Evolutionary conservation across 2,888 invertebrate species (phyloP).

Genomic region (Phortica magna): DNA sequence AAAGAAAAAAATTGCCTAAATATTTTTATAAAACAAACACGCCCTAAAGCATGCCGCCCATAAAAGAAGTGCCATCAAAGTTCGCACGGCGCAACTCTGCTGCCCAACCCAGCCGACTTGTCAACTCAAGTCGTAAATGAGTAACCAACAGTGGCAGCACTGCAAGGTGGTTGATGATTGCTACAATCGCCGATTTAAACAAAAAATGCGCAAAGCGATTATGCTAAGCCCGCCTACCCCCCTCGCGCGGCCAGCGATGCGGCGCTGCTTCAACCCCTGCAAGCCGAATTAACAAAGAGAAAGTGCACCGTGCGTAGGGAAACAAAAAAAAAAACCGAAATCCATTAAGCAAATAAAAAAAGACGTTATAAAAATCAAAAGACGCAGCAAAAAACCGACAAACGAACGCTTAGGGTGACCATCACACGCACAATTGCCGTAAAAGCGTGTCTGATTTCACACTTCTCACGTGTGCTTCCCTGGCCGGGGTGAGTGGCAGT

Average conservation of each 20-base stretch:
- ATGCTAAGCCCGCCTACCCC: not conserved
- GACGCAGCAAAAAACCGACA: no score
- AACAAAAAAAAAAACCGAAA: not conserved
- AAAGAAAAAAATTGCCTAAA: slow-evolving; percentile 13
- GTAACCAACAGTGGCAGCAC: not conserved
- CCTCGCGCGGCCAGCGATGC: no score
- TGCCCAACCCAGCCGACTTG: not conserved
- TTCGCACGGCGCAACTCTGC: not conserved
- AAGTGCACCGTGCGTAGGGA: not conserved
- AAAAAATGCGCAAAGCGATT: not conserved
- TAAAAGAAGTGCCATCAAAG: not conserved
- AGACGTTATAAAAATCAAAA: slow-evolving; percentile 17
- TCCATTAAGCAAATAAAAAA: slow-evolving; percentile 22
- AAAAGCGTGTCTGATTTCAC: slow-evolving; percentile 20
- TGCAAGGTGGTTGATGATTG: slow-evolving; percentile 15
- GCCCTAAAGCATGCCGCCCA: not conserved
- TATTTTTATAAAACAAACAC: slow-evolving; percentile 24
- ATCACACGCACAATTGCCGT: slow-evolving; percentile 19
- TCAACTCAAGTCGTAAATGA: not conserved
- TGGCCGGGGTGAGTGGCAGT: not conserved
- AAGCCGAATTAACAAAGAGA: not conserved
- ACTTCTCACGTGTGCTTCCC: slow-evolving; percentile 17
- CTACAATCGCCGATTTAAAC: not conserved
- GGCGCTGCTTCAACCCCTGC: not conserved
- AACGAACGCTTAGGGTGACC: slow-evolving; percentile 5